Percentiles rank a stretch among this genome's conserved stretches.
phyloP scores from a whole-genome alignment of 2,113 vertebrate species.

The Mastomys natalensis region DNA sequence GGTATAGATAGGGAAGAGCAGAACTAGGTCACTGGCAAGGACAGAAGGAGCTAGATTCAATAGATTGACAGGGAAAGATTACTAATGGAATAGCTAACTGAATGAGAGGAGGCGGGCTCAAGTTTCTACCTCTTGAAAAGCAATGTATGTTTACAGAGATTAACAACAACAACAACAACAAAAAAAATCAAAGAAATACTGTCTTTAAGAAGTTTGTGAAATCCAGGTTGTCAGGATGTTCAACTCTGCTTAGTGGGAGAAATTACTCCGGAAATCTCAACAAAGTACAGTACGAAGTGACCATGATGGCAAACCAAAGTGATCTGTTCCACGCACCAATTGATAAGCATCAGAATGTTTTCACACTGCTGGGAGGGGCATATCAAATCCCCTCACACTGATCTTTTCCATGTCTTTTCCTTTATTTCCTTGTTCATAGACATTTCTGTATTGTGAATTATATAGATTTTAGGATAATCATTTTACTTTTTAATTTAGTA shows the following conservation, averaged over 20 bases:
- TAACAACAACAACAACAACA: not conserved
- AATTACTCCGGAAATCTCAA: slow-evolving; percentile 2
- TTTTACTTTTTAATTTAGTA: not conserved
- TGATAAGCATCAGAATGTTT: not conserved
- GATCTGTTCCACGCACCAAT: not conserved
- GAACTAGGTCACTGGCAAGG: not conserved
- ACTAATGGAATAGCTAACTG: not conserved
- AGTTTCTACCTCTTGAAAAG: slow-evolving; percentile 19
- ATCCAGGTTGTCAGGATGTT: not conserved
- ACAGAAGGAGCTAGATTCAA: slow-evolving; percentile 22
- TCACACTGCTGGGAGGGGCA: not conserved
- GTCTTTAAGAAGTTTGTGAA: not conserved
- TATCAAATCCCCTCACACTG: not conserved
- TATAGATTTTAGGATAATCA: not conserved
- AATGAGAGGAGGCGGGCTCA: not conserved
- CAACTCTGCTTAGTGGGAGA: not conserved
- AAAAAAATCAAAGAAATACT: not conserved
- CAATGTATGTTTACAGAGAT: slow-evolving; percentile 26
- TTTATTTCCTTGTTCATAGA: not conserved
- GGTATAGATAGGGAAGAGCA: slow-evolving; percentile 1
- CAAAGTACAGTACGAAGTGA: slow-evolving; percentile 7
- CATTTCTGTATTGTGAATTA: not conserved
- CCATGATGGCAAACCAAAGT: not conserved
- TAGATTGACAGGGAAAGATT: slow-evolving; percentile 15
- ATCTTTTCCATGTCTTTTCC: not conserved